Conservation (phyloP, 2,797 vertebrate species). For the Malurus leucopterus region DNA sequence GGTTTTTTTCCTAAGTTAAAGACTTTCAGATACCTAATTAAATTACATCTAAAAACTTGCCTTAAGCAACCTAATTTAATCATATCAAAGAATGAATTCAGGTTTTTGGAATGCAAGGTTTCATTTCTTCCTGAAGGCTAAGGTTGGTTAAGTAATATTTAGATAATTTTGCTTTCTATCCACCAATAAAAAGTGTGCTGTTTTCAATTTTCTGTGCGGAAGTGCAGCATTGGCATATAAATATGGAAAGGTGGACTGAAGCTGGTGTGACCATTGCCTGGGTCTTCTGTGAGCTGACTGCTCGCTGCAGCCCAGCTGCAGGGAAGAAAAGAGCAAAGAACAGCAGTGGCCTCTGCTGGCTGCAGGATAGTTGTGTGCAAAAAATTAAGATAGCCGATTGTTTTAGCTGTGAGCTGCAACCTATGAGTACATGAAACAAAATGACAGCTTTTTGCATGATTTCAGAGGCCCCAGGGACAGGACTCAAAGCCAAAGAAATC, state of each 20-base stretch:
- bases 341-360: slow-evolving; percentile 56
- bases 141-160: not conserved
- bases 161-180: not conserved
- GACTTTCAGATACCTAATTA: not conserved
- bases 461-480: not conserved
- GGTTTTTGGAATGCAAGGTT: not conserved
- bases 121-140: slow-evolving; percentile 6
- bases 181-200: not conserved
- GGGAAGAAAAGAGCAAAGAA: not conserved
- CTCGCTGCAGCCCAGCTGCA: not conserved
- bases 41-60: not conserved
- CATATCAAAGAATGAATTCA: not conserved
- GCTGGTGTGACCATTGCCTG: not conserved
- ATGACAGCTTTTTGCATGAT: not conserved
- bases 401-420: not conserved
- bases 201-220: not conserved
- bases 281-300: not conserved
- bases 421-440: not conserved
- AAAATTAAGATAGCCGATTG: accelerated
- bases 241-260: not conserved
- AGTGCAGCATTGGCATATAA: not conserved
- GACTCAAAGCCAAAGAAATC: not conserved
- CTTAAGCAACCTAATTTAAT: slow-evolving; percentile 2
- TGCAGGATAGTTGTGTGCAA: not conserved
- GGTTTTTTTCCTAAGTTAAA: not conserved